Evolutionary conservation across 2,797 vertebrate species (phyloP).

Genomic region (Chiloscyllium punctatum): DNA sequence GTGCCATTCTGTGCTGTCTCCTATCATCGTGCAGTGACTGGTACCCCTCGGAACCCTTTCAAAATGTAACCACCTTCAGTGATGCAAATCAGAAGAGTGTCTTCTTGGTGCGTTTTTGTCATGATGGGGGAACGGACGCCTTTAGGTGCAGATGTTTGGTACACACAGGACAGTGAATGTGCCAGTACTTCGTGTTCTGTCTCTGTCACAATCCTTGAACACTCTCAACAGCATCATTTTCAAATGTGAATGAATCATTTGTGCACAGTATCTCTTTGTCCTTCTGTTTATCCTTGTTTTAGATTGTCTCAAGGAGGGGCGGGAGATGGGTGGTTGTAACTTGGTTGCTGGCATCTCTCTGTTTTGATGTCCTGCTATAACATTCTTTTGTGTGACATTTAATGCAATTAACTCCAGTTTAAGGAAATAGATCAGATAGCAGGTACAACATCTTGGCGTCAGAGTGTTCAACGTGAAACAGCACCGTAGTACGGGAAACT

Average conservation of each 20-base stretch:
- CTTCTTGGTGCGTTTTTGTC: background rate
- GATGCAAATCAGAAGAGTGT: background rate
- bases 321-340: background rate
- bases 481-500: background rate
- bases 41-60: background rate
- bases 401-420: background rate
- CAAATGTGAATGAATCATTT: background rate
- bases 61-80: background rate
- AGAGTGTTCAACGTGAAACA: background rate
- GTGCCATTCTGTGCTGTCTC: background rate
- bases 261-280: background rate
- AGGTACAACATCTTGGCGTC: no score
- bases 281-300: background rate
- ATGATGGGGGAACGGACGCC: no score
- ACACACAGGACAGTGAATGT: no score
- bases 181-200: background rate
- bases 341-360: background rate
- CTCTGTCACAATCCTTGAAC: background rate
- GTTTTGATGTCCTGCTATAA: background rate
- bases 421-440: background rate
- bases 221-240: background rate
- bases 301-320: background rate
- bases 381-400: background rate
- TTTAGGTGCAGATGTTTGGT: background rate
- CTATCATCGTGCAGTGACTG: background rate